Conservation (phyloP, 2,797 vertebrate genomes). For the Acomys russatus region DNA sequence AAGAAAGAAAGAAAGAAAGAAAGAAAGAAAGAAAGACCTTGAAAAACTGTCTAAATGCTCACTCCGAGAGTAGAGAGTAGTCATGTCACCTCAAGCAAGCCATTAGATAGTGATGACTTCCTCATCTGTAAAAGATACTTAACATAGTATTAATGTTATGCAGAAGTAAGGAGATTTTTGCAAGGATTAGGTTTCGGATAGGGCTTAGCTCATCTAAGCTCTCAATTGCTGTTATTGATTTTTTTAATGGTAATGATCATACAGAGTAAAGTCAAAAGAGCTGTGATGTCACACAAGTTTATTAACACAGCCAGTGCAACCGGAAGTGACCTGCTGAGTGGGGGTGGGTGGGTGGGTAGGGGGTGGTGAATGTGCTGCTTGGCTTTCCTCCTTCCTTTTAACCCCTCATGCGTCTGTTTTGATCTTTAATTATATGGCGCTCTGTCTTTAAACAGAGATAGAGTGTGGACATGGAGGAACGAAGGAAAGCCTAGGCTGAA, state of each 20-base stretch:
- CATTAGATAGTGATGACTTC: not conserved
- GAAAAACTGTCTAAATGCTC: not conserved
- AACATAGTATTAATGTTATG: not conserved
- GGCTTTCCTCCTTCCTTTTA: slow-evolving; percentile 48
- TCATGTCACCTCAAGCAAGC: not conserved
- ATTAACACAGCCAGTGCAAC: not conserved
- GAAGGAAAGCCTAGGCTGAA: not conserved
- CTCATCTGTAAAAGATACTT: slow-evolving; percentile 1
- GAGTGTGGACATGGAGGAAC: not conserved
- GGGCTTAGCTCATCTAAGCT: not conserved
- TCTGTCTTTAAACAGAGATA: slow-evolving; percentile 26
- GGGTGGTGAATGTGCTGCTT: not conserved
- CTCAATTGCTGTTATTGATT: not conserved
- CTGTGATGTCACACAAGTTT: not conserved
- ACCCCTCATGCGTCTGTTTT: not conserved
- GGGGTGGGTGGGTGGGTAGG: too few species aligned
- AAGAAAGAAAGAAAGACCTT: not conserved
- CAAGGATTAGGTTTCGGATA: not conserved
- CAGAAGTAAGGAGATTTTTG: not conserved
- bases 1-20: too few species aligned
- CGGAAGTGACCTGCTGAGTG: not conserved
- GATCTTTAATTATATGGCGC: not conserved
- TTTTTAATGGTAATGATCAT: not conserved
- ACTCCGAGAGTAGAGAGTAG: not conserved
- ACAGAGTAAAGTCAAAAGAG: not conserved